These are phyloP conservation scores for Lissocephala sabroskyi DNA, from an alignment of 2,888 invertebrate species.

Conservation along the genomic window DNA sequence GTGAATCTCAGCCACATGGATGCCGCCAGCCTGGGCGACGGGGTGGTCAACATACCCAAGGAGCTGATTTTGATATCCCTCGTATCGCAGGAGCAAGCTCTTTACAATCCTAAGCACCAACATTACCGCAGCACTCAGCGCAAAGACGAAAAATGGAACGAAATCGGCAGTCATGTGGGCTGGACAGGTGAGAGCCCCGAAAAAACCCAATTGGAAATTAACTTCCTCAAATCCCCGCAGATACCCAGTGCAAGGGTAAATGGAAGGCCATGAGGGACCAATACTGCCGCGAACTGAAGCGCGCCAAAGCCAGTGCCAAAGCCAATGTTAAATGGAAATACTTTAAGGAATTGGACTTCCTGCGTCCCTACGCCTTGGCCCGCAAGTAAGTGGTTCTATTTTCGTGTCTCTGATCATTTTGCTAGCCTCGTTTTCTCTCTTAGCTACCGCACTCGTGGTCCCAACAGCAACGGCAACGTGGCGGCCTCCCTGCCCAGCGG, in stretches of 20 bases:
- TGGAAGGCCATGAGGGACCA: slow-evolving; percentile 71
- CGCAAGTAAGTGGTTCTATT: slow-evolving; percentile 53
- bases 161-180: slow-evolving; percentile 60
- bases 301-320: slow-evolving; percentile 61
- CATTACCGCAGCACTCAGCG: slow-evolving; percentile 61
- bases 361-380: slow-evolving; percentile 66
- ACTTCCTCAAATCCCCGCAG: slow-evolving; percentile 27
- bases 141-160: slow-evolving; percentile 65
- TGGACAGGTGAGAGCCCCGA: slow-evolving; percentile 59
- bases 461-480: slow-evolving; percentile 14
- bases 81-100: slow-evolving; percentile 63
- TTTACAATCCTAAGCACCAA: slow-evolving; percentile 68
- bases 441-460: slow-evolving; percentile 59
- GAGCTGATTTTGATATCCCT: slow-evolving; percentile 63
- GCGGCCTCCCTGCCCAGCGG: slow-evolving; percentile 4
- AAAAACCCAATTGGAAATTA: no score
- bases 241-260: slow-evolving; percentile 66
- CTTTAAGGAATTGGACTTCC: slow-evolving; percentile 65
- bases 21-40: slow-evolving; percentile 37
- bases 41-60: slow-evolving; percentile 50
- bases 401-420: no score
- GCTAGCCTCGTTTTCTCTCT: not conserved
- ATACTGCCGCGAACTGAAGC: slow-evolving; percentile 69
- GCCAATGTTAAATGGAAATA: slow-evolving; percentile 68
- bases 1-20: slow-evolving; percentile 45